Conservation (phyloP, 2,888 invertebrate species). For the Trissolcus brochymenae region DNA sequence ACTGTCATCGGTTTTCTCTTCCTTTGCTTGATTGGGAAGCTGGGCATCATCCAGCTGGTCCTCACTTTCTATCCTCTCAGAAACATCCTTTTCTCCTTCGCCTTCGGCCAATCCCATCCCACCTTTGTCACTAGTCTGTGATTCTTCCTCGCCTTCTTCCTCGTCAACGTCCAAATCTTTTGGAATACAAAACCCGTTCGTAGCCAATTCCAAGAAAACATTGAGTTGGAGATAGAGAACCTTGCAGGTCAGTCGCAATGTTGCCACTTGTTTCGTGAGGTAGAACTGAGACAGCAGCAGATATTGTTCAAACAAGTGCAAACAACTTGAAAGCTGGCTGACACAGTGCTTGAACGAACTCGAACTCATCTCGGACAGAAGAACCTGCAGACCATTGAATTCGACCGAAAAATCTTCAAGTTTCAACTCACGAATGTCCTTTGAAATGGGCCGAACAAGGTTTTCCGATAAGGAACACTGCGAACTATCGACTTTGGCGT, state of each 20-base stretch:
- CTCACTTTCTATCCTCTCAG: slow-evolving; percentile 92
- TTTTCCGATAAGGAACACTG: slow-evolving; percentile 82
- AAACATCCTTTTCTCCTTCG: slow-evolving; percentile 95
- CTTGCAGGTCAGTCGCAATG: slow-evolving; percentile 88
- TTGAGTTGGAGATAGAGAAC: slow-evolving; percentile 88
- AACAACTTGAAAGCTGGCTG: slow-evolving; percentile 68
- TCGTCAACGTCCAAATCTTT: slow-evolving; percentile 85
- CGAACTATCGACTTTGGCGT: slow-evolving; percentile 72
- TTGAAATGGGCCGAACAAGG: slow-evolving; percentile 81
- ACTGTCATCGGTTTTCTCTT: slow-evolving; percentile 83
- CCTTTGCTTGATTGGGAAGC: slow-evolving; percentile 86
- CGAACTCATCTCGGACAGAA: slow-evolving; percentile 5
- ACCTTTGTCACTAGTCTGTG: slow-evolving; percentile 79
- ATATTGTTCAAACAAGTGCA: slow-evolving; percentile 88
- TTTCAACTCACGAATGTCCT: slow-evolving; percentile 80
- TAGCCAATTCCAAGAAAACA: slow-evolving; percentile 89
- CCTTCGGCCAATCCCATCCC: slow-evolving; percentile 96
- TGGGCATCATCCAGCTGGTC: slow-evolving; percentile 95
- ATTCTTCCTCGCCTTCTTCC: slow-evolving; percentile 78
- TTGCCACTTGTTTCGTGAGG: slow-evolving; percentile 85
- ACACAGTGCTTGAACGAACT: slow-evolving; percentile 15
- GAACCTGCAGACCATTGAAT: slow-evolving; percentile 67
- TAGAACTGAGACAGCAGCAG: slow-evolving; percentile 86
- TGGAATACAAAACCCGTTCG: slow-evolving; percentile 95
- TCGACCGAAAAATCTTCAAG: slow-evolving; percentile 73